Evolutionary conservation across 2,888 invertebrate genomes (phyloP), one percentile per base, ranked within the genome.

Genomic region (Eristalinus sepulchralis): DNA sequence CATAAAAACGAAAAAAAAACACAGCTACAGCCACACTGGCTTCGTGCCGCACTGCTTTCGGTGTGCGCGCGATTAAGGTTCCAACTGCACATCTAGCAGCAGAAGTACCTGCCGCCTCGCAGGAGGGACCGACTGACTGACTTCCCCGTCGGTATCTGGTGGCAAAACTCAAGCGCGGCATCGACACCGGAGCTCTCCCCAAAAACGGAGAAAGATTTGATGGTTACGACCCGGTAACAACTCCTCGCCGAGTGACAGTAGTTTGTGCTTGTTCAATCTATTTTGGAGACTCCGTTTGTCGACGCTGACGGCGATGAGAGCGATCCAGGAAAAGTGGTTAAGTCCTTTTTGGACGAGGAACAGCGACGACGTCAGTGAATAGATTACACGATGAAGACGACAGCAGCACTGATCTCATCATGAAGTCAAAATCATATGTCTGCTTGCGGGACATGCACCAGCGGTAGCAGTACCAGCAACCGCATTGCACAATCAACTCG

Each of bases 321-420:
- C 72, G 83, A 85, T 81, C 82, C 85, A 68, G 77, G 72, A 77
- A 85, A 85, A 82, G 85, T 85, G 85, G 85, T 81, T 81, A 85
- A 73, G 67, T 85, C 85, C 85, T 85, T 81, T 85, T 83, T 34
- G 33, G 71, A 83, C 39, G 64, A 64, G 33, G 33, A 31, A 71
- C 72, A 64, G 39, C 76, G 67, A 36, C 76, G 39, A 78, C 82
- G 63, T 75, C 79, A 66, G 70, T 82, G 85, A 81, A 81, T 81
- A 77, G 85, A 85, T 84, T 80, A 71, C 33, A n/a, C 71, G 68
- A 85, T 85, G 81, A 85, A 81, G 81, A 85, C 68, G 76, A 68
- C 62, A 73, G 34, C 31, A 64, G 57, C 60, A 67, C 59, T 79
- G 73, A 71, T 59, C 64, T 66, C 84, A 80, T 71, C 72, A 72